phyloP scores from a whole-genome alignment of 1,140 invertebrate species.

The Leptestheria dahalacensis region DNA sequence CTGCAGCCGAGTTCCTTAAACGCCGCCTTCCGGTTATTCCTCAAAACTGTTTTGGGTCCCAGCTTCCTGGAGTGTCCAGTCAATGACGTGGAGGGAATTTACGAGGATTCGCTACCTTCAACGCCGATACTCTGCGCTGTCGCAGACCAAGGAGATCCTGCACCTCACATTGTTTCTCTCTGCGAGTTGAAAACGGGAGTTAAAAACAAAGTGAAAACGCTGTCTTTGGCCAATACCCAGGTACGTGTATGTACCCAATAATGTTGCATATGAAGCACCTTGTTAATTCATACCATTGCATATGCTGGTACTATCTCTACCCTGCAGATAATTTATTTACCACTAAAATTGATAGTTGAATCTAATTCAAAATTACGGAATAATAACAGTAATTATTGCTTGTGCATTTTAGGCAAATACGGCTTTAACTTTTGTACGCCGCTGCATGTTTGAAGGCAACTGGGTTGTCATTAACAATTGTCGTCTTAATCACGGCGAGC shows the following conservation, averaged over 20 bases:
- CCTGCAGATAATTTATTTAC: too few relatives aligned
- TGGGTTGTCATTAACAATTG: slow-evolving; percentile 12
- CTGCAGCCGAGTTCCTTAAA: background rate
- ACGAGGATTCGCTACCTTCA: slow-evolving; percentile 1
- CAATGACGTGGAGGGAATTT: background rate
- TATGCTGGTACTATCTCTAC: too few relatives aligned
- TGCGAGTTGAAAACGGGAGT: slow-evolving; percentile 2
- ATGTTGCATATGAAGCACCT: too few relatives aligned
- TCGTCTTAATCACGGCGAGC: background rate
- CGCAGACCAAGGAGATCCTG: slow-evolving; percentile 3
- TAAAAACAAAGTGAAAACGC: background rate
- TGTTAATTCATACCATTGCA: too few relatives aligned
- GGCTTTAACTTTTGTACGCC: background rate
- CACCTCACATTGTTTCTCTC: background rate
- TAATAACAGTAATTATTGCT: too few relatives aligned
- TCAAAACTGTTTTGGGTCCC: slow-evolving; percentile 1
- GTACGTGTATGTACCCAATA: too few relatives aligned
- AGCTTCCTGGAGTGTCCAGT: background rate
- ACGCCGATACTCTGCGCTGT: slow-evolving; percentile 2
- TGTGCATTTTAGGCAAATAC: too few relatives aligned
- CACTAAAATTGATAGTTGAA: too few relatives aligned
- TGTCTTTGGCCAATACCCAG: background rate
- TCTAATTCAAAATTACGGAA: too few relatives aligned
- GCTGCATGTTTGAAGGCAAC: slow-evolving; percentile 8
- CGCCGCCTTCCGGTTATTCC: background rate